Evolutionary conservation across 37 sponge, comb jelly and placozoan species (phyloP), one percentile per base, ranked within the genome.

Genomic region (Haliclona indistincta): DNA sequence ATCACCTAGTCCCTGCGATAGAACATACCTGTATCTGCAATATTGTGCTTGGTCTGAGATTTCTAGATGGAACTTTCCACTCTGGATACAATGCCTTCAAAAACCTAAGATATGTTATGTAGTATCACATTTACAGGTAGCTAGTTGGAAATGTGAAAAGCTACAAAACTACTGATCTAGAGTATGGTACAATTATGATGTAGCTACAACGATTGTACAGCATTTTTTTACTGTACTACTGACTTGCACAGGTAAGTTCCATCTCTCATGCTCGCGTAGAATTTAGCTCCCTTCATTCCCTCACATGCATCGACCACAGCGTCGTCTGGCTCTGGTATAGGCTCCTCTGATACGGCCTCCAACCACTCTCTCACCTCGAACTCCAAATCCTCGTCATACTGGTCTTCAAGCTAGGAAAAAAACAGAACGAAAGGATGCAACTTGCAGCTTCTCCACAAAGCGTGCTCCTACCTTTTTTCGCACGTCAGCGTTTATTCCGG

Each of bases 401-500:
- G 62, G 2, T 67, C 77, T 2, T 75, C 76, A 17, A 56, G 47
- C 87, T 86, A 54, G 49, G 13, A 13, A 47, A 13, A 47, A 47
- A 47, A 17, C 49, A 13, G 8, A 47, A 13, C 8, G 49, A 47
- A 17, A 13, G 49, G 49, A 47, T 47, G 13, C 49, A 47, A 13
- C 8, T 47, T 13, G 13, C 49, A 47, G 13, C 13, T 47, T 17
- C 13, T 47, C 13, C 49, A 47, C 13, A 13, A 47, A 17, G 13
- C 8, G 49, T 47, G 13, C 49, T 11, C 75, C 79, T 30, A 84
- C 89, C 83, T 94, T 94, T 51, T 82, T 81, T 63, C 86, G 84
- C 37, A 82, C 66, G 44, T 90, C 95, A 7, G 82, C 85, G 60
- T 83, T 83, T 39, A 94, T 86, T 29, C 95, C 95, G 4, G 91